Base-by-base conservation (phyloP, 2,888 invertebrate genomes). In the Plemyria rubiginata region DNA sequence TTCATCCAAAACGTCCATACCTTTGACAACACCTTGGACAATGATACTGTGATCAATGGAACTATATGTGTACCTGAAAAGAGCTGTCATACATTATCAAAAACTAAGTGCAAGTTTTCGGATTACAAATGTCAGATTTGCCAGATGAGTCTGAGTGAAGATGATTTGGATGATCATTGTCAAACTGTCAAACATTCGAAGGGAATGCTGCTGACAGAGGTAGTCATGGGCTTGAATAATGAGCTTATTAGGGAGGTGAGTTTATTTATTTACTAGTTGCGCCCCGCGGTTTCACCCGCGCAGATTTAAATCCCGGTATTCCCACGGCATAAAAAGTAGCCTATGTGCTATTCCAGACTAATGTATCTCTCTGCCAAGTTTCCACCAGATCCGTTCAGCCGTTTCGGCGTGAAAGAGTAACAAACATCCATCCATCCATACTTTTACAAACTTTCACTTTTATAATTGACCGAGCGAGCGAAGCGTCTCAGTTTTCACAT, bases 31-130 rank as follows among this genome's bases (percentile, higher is more conserved):
- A 16, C 66, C 3, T 46, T 50, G 49, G 29, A 8, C 4, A 54
- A 59, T 3, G 57, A 65, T 54, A 54, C 67, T 7, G 54, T 84
- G 2, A 52, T 85, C 0, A 84, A 85, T 61, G 68, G 74, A 0
- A 63, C 67, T 41, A 70, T 71, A 60, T 81, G 78, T 43, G 22
- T 84, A 2, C 1, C 49, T 0, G 1, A 16, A 1, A 5, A 45
- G 0, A 79, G 81, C 59, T 77, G 60, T 13, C 16, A 61, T 7
- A 61, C 79, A 36, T 55, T 82, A 4, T 72, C 72, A 0, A 43
- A 28, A 9, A 60, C 50, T 38, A 48, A 22, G 3, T n/a, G 38
- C 0, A 43, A 52, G 2, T 38, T 38, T 9, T 16, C 38, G 0
- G 41, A 55, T 11, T 28, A 59, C 0, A 71, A 50, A 12, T 70